A percentile compares a stretch with the other conserved stretches of the same genome.
Evolutionary conservation across 2,888 invertebrate genomes (phyloP).

Genomic region (Formica aserva): DNA sequence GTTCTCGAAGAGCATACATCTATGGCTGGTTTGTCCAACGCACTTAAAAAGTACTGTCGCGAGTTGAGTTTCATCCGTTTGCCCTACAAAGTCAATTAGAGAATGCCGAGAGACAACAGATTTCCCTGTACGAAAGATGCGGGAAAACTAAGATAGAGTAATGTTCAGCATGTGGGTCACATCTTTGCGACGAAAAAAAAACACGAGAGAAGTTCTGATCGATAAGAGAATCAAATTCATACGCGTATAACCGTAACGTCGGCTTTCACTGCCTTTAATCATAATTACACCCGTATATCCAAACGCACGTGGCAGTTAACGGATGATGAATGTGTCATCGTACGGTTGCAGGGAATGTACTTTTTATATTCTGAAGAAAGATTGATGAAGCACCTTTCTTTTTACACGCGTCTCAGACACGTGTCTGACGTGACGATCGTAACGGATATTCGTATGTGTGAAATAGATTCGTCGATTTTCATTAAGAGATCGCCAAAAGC

Average conservation of each 20-base stretch:
- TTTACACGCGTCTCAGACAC: neutral
- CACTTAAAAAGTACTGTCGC: constrained; percentile 32
- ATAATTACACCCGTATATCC: constrained; percentile 7
- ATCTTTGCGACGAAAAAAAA: neutral
- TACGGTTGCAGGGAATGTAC: neutral
- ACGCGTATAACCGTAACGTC: constrained; percentile 17
- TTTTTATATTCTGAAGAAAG: constrained; percentile 17
- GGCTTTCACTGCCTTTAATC: constrained; percentile 44
- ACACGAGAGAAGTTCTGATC: neutral
- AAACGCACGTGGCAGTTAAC: constrained; percentile 38
- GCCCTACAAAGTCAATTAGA: constrained; percentile 47
- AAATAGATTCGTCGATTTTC: constrained; percentile 36
- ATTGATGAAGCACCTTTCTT: constrained; percentile 21
- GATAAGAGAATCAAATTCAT: constrained; percentile 38
- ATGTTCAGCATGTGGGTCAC: neutral
- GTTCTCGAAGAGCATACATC: constrained; percentile 57
- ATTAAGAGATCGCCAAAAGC: constrained; percentile 13
- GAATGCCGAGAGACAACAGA: constrained; percentile 13
- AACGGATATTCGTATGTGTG: constrained; percentile 1
- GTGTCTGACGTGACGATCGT: neutral
- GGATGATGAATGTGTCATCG: constrained; percentile 43
- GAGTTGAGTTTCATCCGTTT: constrained; percentile 41
- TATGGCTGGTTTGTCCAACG: constrained; percentile 55
- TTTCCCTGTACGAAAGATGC: constrained; percentile 13
- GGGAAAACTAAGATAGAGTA: neutral